Conservation (phyloP, 2,113 vertebrate species). For the Fukomys damarensis region DNA sequence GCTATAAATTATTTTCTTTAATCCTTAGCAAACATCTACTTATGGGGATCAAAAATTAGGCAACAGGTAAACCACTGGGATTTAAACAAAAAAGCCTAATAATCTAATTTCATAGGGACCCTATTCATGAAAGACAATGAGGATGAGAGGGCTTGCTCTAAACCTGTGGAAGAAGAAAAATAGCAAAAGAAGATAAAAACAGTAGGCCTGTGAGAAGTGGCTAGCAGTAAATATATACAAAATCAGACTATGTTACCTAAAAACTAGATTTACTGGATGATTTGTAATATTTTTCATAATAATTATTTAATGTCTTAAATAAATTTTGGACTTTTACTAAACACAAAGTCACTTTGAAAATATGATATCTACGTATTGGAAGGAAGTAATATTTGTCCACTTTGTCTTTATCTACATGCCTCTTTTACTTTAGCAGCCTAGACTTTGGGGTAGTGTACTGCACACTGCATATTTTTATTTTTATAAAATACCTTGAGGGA, state of each 20-base stretch:
- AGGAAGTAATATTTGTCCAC: not conserved
- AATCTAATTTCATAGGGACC: not conserved
- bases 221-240: not conserved
- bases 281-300: not conserved
- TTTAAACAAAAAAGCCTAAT: not conserved
- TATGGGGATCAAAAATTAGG: not conserved
- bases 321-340: not conserved
- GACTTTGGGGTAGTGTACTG: not conserved
- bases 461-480: not conserved
- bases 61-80: not conserved
- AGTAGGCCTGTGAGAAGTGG: not conserved
- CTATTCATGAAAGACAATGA: not conserved
- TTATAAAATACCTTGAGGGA: not conserved
- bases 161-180: not conserved
- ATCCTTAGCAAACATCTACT: not conserved
- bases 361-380: not conserved
- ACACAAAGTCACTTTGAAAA: not conserved
- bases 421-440: not conserved
- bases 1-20: not conserved
- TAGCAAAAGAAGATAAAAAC: not conserved
- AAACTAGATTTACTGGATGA: not conserved
- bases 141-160: not conserved
- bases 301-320: not conserved
- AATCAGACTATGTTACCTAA: not conserved
- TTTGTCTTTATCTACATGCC: not conserved